Base-by-base conservation (phyloP, 2,888 invertebrate species). In the Diarsia rubi region DNA sequence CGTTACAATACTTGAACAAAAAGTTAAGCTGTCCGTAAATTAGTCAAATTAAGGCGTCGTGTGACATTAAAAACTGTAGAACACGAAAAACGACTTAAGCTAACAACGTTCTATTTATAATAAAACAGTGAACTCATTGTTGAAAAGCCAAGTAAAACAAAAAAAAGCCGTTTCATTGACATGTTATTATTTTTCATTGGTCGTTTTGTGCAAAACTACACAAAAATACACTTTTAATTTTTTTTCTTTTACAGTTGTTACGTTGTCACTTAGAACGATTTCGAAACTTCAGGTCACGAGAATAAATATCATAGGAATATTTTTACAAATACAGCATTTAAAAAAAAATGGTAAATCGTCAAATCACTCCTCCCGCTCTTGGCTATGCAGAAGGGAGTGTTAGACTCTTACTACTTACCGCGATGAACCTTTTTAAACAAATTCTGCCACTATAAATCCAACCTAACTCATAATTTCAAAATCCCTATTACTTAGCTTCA, bases 401-500 rank as follows among this genome's bases (percentile, higher is more conserved):
- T 8, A 37, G 37, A 37, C 8, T 37, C 8, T 8, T 37, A 37
- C 37, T n/a, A n/a, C n/a, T n/a, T n/a, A n/a, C n/a, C n/a, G n/a
- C n/a, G n/a, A n/a, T n/a, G n/a, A n/a, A n/a, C n/a, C n/a, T n/a
- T 44, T 11, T 44, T 44, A 31, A 31, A 31, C 31, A 31, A 31
- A 31, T 31, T 31, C 31, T 4, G 4, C 4, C 31, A 31, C 31
- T 31, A 31, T 31, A 44, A 64, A 64, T 27, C 12, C 16, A 68
- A 0, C 57, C 44, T 65, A 59, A 69, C 21, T 69, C 49, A 57
- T 31, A 24, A 49, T 16, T 45, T 37, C 19, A 60, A 60, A 69
- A 59, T 47, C 0, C 42, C 14, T 19, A 21, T 42, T 44, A 24
- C 3, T 54, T 42, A 19, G 12, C 5, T 42, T 0, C 19, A 62